Evolutionary conservation across 1,140 invertebrate species (phyloP).

Genomic region (Ceratina calcarata): DNA sequence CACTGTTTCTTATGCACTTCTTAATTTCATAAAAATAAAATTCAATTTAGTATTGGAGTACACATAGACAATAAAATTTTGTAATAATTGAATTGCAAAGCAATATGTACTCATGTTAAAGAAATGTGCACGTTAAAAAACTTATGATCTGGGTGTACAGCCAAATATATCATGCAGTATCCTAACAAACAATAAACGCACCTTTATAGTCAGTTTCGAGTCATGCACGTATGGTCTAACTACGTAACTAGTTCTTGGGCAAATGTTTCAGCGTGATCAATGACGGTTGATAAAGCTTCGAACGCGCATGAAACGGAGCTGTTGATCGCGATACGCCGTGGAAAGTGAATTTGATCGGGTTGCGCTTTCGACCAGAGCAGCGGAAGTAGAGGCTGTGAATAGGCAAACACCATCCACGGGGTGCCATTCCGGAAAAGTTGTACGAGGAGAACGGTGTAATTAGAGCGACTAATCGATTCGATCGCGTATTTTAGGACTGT

Average conservation of each 20-base stretch:
- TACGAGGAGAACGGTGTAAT: background rate
- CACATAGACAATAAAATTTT: too few relatives aligned
- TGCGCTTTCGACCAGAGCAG: background rate
- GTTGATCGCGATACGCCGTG: slow-evolving; percentile 35
- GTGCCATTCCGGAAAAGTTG: background rate
- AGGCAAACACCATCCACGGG: background rate
- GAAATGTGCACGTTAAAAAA: too few relatives aligned
- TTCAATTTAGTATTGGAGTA: too few relatives aligned
- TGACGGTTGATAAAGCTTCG: slow-evolving; percentile 23
- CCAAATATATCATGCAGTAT: too few relatives aligned
- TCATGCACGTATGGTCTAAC: background rate
- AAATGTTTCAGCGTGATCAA: background rate
- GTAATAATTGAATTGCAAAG: too few relatives aligned
- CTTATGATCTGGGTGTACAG: too few relatives aligned
- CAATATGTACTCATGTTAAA: too few relatives aligned
- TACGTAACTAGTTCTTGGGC: slow-evolving; percentile 3
- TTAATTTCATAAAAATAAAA: too few relatives aligned
- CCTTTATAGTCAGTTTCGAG: too few relatives aligned
- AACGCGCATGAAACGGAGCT: background rate
- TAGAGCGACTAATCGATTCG: background rate
- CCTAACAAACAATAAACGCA: too few relatives aligned
- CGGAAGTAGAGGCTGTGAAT: slow-evolving; percentile 7
- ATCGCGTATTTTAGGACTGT: background rate
- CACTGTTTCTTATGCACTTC: too few relatives aligned
- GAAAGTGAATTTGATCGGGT: slow-evolving; percentile 39